These are phyloP conservation scores for Tridacna crocea DNA, from an alignment of 2,888 invertebrate species.

Conservation along the genomic window DNA sequence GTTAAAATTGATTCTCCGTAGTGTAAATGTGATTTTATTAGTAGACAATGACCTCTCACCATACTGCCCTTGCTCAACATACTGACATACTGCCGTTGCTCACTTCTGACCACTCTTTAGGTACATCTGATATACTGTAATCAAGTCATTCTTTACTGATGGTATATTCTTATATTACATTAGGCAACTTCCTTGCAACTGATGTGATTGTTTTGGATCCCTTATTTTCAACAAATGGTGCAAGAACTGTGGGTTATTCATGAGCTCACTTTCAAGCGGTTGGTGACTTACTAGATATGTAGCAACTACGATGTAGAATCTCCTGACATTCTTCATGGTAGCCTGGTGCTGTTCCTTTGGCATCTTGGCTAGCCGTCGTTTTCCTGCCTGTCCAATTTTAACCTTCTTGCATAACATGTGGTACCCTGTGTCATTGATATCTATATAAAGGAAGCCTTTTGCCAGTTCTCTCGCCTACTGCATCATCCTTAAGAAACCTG, in stretches of 20 bases:
- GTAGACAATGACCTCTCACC: no score
- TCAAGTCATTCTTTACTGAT: no score
- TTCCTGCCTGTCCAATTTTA: slow-evolving; percentile 31
- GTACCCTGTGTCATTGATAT: slow-evolving; percentile 21
- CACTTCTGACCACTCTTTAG: no score
- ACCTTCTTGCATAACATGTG: slow-evolving; percentile 34
- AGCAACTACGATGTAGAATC: slow-evolving; percentile 28
- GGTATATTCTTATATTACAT: no score
- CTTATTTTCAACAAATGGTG: slow-evolving; percentile 17
- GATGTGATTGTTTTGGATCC: no score
- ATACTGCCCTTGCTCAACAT: no score
- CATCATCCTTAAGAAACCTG: slow-evolving; percentile 24
- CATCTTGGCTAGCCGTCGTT: slow-evolving; percentile 29
- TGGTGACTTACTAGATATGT: slow-evolving; percentile 31
- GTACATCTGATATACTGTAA: no score
- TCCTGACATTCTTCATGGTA: slow-evolving; percentile 16
- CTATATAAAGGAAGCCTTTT: slow-evolving; percentile 27
- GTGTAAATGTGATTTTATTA: no score
- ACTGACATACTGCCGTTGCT: no score
- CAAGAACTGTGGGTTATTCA: slow-evolving; percentile 26
- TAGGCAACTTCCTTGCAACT: no score
- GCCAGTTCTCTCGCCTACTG: slow-evolving; percentile 16
- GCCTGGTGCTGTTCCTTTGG: slow-evolving; percentile 29
- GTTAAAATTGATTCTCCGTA: no score
- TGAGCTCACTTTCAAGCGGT: slow-evolving; percentile 20